Evolutionary conservation across 2,797 vertebrate species (phyloP).

Genomic region (Squalus acanthias): DNA sequence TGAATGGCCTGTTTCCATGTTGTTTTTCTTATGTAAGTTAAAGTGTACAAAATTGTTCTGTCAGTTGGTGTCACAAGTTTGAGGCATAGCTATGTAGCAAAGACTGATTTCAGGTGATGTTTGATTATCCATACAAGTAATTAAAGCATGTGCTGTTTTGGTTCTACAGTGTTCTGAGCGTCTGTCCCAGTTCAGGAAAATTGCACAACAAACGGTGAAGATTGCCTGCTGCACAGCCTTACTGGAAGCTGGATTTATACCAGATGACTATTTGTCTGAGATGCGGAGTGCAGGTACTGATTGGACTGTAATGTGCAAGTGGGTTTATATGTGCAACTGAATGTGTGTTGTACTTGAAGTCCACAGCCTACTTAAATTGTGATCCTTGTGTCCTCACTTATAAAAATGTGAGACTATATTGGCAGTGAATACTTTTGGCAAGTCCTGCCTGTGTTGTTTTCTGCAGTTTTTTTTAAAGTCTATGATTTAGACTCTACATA

Average conservation of each 20-base stretch:
- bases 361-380: neutral
- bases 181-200: constrained; percentile 64
- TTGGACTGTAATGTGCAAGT: neutral
- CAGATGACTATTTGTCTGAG: constrained; percentile 48
- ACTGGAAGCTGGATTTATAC: constrained; percentile 52
- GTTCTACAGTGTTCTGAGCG: constrained; percentile 55
- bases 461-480: neutral
- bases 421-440: neutral
- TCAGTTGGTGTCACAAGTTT: neutral
- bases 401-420: neutral
- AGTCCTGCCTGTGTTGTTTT: neutral
- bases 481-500: neutral
- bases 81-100: neutral
- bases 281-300: constrained; percentile 44
- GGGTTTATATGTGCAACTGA: neutral
- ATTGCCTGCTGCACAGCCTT: constrained; percentile 60
- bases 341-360: neutral
- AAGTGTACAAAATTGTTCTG: neutral
- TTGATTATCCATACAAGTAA: neutral
- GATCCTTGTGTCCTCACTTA: neutral
- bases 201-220: constrained; percentile 67
- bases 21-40: neutral
- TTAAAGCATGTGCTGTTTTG: constrained; percentile 1
- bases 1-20: neutral
- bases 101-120: neutral